Conservation (phyloP, 2,888 invertebrate genomes). For the Melitaea athalia region DNA sequence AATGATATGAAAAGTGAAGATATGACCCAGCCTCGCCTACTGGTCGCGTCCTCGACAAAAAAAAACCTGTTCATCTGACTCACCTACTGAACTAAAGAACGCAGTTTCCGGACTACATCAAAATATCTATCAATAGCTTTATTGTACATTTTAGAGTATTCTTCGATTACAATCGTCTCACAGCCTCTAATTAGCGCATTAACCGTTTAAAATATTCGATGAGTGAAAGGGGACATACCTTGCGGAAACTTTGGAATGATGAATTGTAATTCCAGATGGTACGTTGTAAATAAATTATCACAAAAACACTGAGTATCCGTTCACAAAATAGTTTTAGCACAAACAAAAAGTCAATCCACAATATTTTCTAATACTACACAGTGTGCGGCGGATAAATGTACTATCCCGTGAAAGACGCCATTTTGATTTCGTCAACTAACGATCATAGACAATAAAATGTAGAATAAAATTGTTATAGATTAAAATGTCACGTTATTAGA, state of each 20-base stretch:
- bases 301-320: conserved; percentile 59
- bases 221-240: conserved; percentile 81
- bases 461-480: conserved; percentile 28
- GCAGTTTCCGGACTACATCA: conserved; percentile 57
- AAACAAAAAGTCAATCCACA: conserved; percentile 57
- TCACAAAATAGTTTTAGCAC: conserved; percentile 53
- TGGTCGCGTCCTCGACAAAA: conserved; percentile 53
- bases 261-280: conserved; percentile 53
- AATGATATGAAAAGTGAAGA: conserved; percentile 62
- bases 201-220: conserved; percentile 63
- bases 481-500: conserved; percentile 28
- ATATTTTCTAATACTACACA: conserved; percentile 53
- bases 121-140: conserved; percentile 32
- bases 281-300: conserved; percentile 50
- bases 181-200: conserved; percentile 51
- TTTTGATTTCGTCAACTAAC: conserved; percentile 82
- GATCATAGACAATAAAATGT: conserved; percentile 62
- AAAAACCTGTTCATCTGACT: conserved; percentile 66
- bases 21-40: conserved; percentile 57
- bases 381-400: conserved; percentile 73
- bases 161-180: not conserved
- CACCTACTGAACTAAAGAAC: conserved; percentile 72
- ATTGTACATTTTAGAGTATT: conserved; percentile 6
- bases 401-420: conserved; percentile 78
- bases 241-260: conserved; percentile 55